These are phyloP conservation scores for Arremon brunneinucha DNA, from an alignment of 2,797 vertebrate species.

Conservation along the genomic window DNA sequence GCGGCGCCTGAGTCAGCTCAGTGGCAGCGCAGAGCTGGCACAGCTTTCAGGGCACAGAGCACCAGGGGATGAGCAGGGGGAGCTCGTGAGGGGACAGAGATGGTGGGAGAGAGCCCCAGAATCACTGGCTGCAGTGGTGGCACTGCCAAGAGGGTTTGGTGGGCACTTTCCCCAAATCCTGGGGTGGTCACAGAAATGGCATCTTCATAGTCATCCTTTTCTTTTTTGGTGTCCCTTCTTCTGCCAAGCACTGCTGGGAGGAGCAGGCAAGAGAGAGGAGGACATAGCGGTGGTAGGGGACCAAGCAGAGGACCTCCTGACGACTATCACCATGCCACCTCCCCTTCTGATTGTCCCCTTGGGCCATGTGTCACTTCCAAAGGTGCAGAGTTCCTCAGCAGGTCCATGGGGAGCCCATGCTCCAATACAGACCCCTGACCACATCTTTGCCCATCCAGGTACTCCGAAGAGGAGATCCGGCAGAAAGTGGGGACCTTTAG, in stretches of 20 bases:
- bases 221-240: background rate
- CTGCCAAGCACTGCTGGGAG: background rate
- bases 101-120: accelerated
- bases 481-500: slow-evolving; percentile 98
- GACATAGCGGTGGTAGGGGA: background rate
- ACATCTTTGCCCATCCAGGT: slow-evolving; percentile 69
- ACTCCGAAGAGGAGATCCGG: slow-evolving; percentile 92
- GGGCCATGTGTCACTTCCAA: background rate
- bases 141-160: background rate
- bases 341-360: background rate
- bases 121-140: accelerated
- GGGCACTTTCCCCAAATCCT: background rate
- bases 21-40: background rate
- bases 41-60: accelerated
- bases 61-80: accelerated
- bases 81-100: background rate
- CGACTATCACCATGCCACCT: background rate
- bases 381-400: background rate
- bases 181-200: accelerated
- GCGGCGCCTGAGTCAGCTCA: slow-evolving; percentile 9
- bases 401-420: too few relatives aligned
- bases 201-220: background rate
- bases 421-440: background rate
- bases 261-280: background rate
- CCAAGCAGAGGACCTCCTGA: background rate